Evolutionary conservation across 2,113 vertebrate genomes (phyloP).

Genomic region (Trematomus loennbergii): DNA sequence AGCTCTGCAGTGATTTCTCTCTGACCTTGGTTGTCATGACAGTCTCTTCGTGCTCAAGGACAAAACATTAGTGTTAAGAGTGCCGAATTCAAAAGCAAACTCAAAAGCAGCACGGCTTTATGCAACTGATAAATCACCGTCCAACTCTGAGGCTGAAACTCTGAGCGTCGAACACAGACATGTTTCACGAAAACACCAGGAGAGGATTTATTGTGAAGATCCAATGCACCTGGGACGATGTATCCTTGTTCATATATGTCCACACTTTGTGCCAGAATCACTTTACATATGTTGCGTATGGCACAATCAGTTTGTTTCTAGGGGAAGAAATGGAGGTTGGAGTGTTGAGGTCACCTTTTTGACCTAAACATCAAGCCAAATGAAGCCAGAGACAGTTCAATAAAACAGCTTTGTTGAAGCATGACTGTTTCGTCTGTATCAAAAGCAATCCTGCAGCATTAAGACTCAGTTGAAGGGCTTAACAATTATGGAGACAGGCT

Average conservation of each 20-base stretch:
- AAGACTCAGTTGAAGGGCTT: neutral
- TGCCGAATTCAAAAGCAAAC: conserved; percentile 15
- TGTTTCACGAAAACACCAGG: no score
- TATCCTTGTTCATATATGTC: no score
- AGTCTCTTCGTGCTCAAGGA: conserved; percentile 36
- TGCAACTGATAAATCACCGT: neutral
- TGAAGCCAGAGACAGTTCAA: neutral
- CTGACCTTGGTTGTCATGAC: conserved; percentile 63
- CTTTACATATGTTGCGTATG: no score
- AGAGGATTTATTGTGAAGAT: no score
- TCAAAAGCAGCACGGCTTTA: neutral
- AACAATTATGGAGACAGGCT: neutral
- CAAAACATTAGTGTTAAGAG: neutral
- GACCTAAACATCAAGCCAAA: neutral
- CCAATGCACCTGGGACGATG: no score
- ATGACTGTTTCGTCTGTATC: neutral
- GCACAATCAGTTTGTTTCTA: no score
- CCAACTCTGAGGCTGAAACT: neutral
- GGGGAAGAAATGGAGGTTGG: no score
- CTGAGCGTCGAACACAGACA: neutral
- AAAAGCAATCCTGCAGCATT: neutral
- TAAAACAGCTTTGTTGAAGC: neutral
- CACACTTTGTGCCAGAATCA: neutral
- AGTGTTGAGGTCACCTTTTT: neutral
- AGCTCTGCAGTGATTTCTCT: conserved; percentile 28